These are phyloP conservation scores for Chiloscyllium plagiosum DNA, from an alignment of 2,113 vertebrate genomes.

Conservation along the genomic window DNA sequence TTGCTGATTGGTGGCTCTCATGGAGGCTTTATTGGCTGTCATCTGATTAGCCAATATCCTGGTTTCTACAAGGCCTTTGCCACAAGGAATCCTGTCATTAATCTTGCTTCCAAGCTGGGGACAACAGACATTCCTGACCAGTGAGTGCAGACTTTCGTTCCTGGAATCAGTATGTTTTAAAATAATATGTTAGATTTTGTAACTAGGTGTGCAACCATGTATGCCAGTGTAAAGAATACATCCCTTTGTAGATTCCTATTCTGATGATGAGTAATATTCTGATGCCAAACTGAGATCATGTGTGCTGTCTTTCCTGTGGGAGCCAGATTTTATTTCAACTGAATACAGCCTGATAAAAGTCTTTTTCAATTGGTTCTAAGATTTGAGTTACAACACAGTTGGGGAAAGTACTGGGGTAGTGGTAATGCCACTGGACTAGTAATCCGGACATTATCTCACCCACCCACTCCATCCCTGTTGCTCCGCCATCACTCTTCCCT, in stretches of 20 bases:
- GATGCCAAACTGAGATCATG: not conserved
- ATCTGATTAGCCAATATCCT: constrained; percentile 89
- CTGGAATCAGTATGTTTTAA: not conserved
- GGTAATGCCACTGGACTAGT: no score
- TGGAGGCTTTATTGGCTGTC: constrained; percentile 87
- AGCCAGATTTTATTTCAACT: not conserved
- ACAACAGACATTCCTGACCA: constrained; percentile 92
- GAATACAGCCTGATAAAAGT: not conserved
- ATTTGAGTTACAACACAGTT: not conserved
- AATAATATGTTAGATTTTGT: constrained; percentile 4
- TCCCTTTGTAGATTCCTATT: not conserved
- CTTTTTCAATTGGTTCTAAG: not conserved
- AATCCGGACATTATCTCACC: no score
- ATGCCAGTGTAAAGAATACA: no score
- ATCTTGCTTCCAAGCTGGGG: constrained; percentile 79
- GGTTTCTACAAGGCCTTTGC: constrained; percentile 77
- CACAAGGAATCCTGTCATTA: constrained; percentile 79
- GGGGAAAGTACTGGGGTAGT: no score
- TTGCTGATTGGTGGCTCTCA: constrained; percentile 81
- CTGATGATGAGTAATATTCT: not conserved
- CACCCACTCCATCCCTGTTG: no score
- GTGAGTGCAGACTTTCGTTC: constrained; percentile 54
- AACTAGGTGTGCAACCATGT: not conserved
- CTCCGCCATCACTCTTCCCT: no score
- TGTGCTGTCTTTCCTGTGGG: not conserved